Base-by-base conservation (phyloP, 2,888 invertebrate genomes). In the Tetragonula carbonaria region DNA sequence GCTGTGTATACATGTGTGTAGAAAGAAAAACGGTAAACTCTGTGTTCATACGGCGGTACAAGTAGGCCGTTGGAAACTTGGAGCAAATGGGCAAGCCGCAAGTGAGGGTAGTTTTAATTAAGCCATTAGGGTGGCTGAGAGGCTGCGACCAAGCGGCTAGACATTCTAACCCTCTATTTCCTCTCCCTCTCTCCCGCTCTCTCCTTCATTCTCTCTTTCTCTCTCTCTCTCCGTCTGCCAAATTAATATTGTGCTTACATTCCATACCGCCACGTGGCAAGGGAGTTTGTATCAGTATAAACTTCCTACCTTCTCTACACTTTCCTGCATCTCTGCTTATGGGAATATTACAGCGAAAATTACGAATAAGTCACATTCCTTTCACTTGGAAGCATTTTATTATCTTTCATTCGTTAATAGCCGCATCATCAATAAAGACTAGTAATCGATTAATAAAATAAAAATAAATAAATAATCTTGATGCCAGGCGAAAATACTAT, bases 71-170 rank as follows among this genome's bases (percentile, higher is more conserved):
- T 78, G 82, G 84, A 87, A 81, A 81, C 82, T 78, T 65, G 63
- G 73, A 78, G 84, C 90, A 87, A 90, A 90, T 84, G 87, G 82
- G 80, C 83, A 88, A 86, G 85, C 85, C 82, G 86, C 88, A 87
- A 87, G 87, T 85, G 90, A 93, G 94, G 93, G 94, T 94, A 91
- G 93, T 93, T 94, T 94, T 94, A 94, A 94, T 94, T 94, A 94
- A 94, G 94, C 93, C 93, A 94, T 94, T 94, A 94, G 92, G 93
- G 93, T 91, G 92, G 92, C 92, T 93, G 93, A 93, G 93, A 93
- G 93, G 91, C 86, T 90, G 85, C 91, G 88, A 86, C 80, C 90
- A 85, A 88, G 77, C 88, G 88, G 83, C 91, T 90, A 92, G 92
- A 91, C 91, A 89, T 91, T 88, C 90, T 86, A 72, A 82, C 86